phyloP scores from a whole-genome alignment of 2,888 invertebrate species.

The Drosophila antonietae region DNA sequence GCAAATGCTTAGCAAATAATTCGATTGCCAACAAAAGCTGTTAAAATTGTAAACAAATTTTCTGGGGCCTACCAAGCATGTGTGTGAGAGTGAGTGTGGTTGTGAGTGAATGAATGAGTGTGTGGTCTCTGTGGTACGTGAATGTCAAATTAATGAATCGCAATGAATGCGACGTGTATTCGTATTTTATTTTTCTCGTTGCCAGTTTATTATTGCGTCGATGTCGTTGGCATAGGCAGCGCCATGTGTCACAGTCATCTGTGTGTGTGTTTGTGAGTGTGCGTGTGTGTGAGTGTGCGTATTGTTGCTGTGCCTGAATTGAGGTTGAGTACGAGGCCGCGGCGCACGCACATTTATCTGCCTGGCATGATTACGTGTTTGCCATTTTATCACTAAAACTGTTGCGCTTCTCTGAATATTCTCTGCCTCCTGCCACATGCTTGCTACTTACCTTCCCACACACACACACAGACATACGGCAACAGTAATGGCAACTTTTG shows the following conservation, averaged over 20 bases:
- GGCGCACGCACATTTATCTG: conserved; percentile 70
- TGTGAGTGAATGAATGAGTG: conserved; percentile 23
- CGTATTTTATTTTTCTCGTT: conserved; percentile 40
- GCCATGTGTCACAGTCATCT: conserved; percentile 15
- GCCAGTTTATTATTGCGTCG: conserved; percentile 50
- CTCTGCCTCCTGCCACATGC: conserved; percentile 10
- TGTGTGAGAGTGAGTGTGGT: conserved; percentile 9
- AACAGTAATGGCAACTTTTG: conserved; percentile 52
- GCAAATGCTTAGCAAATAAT: conserved; percentile 67
- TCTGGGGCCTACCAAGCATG: conserved; percentile 4
- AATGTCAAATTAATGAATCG: conserved; percentile 76
- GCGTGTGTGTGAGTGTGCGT: conserved; percentile 1
- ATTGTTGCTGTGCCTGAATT: conserved; percentile 13
- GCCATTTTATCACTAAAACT: conserved; percentile 74
- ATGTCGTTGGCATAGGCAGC: conserved; percentile 27
- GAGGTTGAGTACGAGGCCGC: conserved; percentile 12
- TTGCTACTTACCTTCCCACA: conserved; percentile 1
- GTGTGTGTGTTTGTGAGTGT: neutral
- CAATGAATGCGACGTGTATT: conserved; percentile 64
- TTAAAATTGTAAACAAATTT: conserved; percentile 67
- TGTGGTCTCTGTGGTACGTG: conserved; percentile 51
- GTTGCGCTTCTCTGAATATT: conserved; percentile 62
- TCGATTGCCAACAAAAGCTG: conserved; percentile 62
- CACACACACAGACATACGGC: conserved; percentile 4
- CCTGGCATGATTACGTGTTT: conserved; percentile 71